A percentile compares a stretch with the other conserved stretches of the same genome.
phyloP scores from a whole-genome alignment of 2,797 vertebrate species.

The Amblyopsis hoosieri region DNA sequence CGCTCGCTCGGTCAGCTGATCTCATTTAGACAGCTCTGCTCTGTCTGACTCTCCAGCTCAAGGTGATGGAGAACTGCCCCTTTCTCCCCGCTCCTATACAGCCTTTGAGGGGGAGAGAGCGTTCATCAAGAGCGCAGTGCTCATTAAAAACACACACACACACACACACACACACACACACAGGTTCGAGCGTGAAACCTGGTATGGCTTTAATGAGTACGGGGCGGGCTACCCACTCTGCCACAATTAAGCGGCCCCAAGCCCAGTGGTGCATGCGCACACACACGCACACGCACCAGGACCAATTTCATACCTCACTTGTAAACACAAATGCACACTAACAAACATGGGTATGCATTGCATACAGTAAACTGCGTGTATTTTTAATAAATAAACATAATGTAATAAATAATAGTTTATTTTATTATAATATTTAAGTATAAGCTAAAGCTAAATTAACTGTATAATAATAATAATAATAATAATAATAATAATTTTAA shows the following conservation, averaged over 20 bases:
- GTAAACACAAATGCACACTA: not conserved
- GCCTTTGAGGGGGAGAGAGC: slow-evolving; percentile 56
- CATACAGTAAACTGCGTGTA: not conserved
- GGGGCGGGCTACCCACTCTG: slow-evolving; percentile 53
- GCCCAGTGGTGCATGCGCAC: slow-evolving; percentile 13
- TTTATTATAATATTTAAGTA: too few relatives aligned
- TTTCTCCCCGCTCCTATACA: slow-evolving; percentile 46
- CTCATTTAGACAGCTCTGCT: slow-evolving; percentile 21
- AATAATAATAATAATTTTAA: too few relatives aligned
- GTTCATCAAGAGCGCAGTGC: slow-evolving; percentile 65
- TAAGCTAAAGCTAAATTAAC: not conserved
- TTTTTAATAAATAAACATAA: too few relatives aligned
- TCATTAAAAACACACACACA: slow-evolving; percentile 55
- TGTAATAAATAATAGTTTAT: too few relatives aligned
- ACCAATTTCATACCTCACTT: not conserved
- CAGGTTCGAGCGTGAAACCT: not conserved
- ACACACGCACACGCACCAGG: not conserved
- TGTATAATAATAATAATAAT: too few relatives aligned
- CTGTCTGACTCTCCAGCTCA: slow-evolving; percentile 42
- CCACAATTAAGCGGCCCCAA: slow-evolving; percentile 57
- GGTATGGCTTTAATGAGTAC: slow-evolving; percentile 52
- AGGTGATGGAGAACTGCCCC: slow-evolving; percentile 53
- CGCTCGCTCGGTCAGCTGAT: slow-evolving; percentile 24
- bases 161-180: slow-evolving; percentile 15
- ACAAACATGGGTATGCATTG: not conserved